Base-by-base conservation (phyloP, 1,140 invertebrate genomes). In the Drosophila triauraria region DNA sequence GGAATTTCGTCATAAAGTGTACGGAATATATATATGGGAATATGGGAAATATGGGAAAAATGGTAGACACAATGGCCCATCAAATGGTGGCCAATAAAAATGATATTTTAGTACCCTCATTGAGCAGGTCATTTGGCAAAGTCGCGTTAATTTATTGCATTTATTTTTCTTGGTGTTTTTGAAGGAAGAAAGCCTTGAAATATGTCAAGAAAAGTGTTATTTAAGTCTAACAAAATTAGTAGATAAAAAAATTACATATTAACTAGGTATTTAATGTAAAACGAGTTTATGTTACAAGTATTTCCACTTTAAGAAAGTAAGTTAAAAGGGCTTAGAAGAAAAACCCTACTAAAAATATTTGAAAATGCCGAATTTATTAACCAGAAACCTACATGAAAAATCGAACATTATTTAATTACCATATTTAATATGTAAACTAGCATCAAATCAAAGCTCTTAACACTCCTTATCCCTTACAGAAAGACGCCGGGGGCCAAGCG, bases 401-500 rank as follows among this genome's bases (percentile, higher is more conserved):
- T 27, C 10, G 12, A 35, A 8, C 3, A 8, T 10, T 25, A 51
- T 30, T 23, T 56, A 23, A 30, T 17, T 56, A 40, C 20, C 50
- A 13, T 25, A 61, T 61, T 69, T 50, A 42, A 0, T 15, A 23
- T 35, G 0, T 13, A 13, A 12, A 20, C 20, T 1, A 20, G 20
- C 20, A 20, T 20, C 20, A 20, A 20, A 20, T 20, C 1, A 20
- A 20, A 20, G 20, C 20, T 1, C 20, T 20, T 1, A 20, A 20
- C 20, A 20, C 20, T 20, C 20, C 20, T 20, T 20, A 35, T 10
- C 1, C 5, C 57, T 79, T 60, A 10, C 79, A 93, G 91, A 57
- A n/a, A 8, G 65, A 88, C 32, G 48, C 64, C 1, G 43, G 47
- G 2, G 78, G 61, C 0, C 77, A 87, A 59, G 91, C 91, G 50